Evolutionary conservation across 2,113 vertebrate genomes (phyloP).

Genomic region (Apodemus speciosus): DNA sequence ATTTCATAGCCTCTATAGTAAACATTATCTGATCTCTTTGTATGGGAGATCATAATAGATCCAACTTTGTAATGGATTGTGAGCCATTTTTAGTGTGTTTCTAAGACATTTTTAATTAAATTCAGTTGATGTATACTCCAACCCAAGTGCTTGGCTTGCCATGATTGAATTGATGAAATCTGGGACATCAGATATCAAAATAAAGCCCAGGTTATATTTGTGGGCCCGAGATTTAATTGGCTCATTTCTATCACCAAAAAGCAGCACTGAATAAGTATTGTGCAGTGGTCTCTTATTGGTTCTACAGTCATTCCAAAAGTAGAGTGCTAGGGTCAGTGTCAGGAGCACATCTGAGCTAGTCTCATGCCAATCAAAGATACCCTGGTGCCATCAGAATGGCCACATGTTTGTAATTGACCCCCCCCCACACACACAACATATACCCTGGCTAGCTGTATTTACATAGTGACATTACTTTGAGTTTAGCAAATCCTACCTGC

Average conservation of each 20-base stretch:
- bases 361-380: neutral
- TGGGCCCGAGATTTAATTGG: neutral
- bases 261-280: neutral
- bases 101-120: conserved; percentile 53
- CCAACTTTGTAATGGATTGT: conserved; percentile 6
- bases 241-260: neutral
- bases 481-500: neutral
- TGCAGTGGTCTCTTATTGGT: neutral
- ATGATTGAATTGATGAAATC: conserved; percentile 46
- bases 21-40: conserved; percentile 12
- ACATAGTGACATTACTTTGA: neutral
- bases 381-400: neutral
- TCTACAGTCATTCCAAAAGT: conserved; percentile 2
- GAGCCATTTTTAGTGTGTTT: conserved; percentile 53
- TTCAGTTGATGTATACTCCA: conserved; percentile 42
- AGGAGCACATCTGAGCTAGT: neutral
- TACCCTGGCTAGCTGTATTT: neutral
- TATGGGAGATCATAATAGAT: neutral
- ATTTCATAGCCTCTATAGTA: neutral
- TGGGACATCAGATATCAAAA: conserved; percentile 1
- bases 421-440: neutral
- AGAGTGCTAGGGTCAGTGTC: neutral
- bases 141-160: neutral
- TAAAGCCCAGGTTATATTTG: conserved; percentile 35
- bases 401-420: neutral